Percentiles rank a stretch among this genome's conserved stretches.
Evolutionary conservation across 2,797 vertebrate genomes (phyloP).

Genomic region (Hydrocynus forskahlii): DNA sequence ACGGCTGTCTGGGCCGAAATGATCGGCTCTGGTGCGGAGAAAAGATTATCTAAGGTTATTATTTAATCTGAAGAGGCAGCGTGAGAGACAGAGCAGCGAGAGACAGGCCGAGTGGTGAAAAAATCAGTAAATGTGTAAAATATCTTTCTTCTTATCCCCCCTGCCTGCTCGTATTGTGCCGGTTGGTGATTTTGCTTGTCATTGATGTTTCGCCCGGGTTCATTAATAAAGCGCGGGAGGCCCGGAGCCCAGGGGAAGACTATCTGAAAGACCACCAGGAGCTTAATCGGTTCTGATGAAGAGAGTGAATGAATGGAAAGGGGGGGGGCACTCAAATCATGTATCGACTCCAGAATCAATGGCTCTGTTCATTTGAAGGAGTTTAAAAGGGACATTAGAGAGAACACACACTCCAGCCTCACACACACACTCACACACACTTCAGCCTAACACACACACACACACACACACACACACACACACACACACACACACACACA

Average conservation of each 20-base stretch:
- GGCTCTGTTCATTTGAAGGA: conserved; percentile 26
- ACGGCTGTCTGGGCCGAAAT: too few species aligned
- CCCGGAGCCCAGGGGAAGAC: conserved; percentile 61
- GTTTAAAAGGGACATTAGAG: conserved; percentile 11
- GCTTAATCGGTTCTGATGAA: conserved; percentile 67
- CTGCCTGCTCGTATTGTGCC: conserved; percentile 57
- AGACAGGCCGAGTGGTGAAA: not conserved
- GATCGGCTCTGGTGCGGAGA: too few species aligned
- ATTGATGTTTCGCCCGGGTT: conserved; percentile 74
- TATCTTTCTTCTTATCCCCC: not conserved
- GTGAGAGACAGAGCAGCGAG: too few species aligned
- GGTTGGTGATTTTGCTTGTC: conserved; percentile 70
- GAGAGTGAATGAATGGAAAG: conserved; percentile 71
- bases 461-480: too few species aligned
- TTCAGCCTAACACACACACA: too few species aligned
- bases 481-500: too few species aligned
- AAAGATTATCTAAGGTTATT: too few species aligned
- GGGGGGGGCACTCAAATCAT: conserved; percentile 61
- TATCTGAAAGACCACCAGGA: conserved; percentile 70
- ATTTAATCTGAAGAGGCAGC: not conserved
- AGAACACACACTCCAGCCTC: conserved; percentile 2
- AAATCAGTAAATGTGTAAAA: not conserved
- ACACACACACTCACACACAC: too few species aligned
- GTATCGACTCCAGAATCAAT: conserved; percentile 75
- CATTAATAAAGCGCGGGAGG: conserved; percentile 70